Conservation (phyloP, 2,113 vertebrate species). For the Cyphomyrus discorhynchus region DNA sequence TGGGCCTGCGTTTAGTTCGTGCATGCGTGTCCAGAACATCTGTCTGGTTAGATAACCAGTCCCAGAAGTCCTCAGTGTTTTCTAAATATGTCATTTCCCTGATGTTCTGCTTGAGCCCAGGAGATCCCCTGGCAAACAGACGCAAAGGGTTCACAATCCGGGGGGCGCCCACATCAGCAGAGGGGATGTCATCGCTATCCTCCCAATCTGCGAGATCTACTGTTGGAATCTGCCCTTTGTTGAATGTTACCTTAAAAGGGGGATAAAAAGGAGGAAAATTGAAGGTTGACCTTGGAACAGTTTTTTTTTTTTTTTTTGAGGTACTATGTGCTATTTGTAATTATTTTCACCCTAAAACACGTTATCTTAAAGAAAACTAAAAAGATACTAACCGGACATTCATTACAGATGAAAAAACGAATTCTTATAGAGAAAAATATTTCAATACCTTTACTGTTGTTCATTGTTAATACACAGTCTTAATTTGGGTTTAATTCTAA, state of each 20-base stretch:
- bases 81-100: conserved; percentile 77
- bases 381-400: background rate
- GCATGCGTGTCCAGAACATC: conserved; percentile 78
- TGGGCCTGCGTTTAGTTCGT: conserved; percentile 97
- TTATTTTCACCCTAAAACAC: background rate
- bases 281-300: background rate
- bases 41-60: conserved; percentile 95
- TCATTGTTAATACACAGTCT: background rate
- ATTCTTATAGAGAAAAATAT: background rate
- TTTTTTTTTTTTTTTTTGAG: too few relatives aligned
- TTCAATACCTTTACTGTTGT: background rate
- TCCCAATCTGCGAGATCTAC: conserved; percentile 79
- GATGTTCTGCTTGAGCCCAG: conserved; percentile 69
- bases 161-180: conserved; percentile 69
- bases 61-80: conserved; percentile 88
- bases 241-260: conserved; percentile 71
- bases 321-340: background rate
- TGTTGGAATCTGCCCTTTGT: conserved; percentile 56
- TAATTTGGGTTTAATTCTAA: background rate
- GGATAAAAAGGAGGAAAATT: conserved; percentile 25
- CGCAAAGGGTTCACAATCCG: conserved; percentile 82
- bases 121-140: conserved; percentile 81
- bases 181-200: conserved; percentile 65
- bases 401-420: background rate
- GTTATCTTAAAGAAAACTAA: background rate